These are phyloP conservation scores for Harpalus rufipes DNA, from an alignment of 2,888 invertebrate genomes.

Conservation along the genomic window DNA sequence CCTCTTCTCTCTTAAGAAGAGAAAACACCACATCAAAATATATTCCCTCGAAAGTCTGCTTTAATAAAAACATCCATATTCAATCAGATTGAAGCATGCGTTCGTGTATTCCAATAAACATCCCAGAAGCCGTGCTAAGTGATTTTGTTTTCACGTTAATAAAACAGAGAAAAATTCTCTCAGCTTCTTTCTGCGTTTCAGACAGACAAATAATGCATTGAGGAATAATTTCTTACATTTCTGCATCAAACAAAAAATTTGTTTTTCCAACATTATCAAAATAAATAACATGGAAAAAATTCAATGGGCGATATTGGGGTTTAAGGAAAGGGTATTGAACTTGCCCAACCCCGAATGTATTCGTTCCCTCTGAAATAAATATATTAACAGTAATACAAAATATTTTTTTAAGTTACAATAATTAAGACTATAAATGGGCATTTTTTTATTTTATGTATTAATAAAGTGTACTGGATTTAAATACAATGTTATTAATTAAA, in stretches of 20 bases:
- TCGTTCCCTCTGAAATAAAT: too few relatives aligned
- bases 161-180: conserved; percentile 14
- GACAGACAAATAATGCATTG: not conserved
- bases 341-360: too few relatives aligned
- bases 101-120: conserved; percentile 32
- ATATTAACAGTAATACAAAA: too few relatives aligned
- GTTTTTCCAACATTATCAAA: not conserved
- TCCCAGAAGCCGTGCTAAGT: conserved; percentile 15
- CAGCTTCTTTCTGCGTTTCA: not conserved
- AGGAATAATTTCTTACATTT: not conserved
- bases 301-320: too few relatives aligned
- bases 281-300: too few relatives aligned
- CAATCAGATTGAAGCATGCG: conserved; percentile 23
- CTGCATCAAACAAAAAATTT: not conserved
- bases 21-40: conserved; percentile 3
- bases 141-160: conserved; percentile 35
- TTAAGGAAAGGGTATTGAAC: too few relatives aligned
- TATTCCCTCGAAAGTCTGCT: not conserved
- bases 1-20: not conserved
- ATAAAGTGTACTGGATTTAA: too few relatives aligned
- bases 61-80: conserved; percentile 33
- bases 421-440: too few relatives aligned
- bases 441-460: too few relatives aligned
- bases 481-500: too few relatives aligned
- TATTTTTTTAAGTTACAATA: too few relatives aligned